phyloP scores from a whole-genome alignment of 1,140 invertebrate species.

The Potamilus streckersoni region DNA sequence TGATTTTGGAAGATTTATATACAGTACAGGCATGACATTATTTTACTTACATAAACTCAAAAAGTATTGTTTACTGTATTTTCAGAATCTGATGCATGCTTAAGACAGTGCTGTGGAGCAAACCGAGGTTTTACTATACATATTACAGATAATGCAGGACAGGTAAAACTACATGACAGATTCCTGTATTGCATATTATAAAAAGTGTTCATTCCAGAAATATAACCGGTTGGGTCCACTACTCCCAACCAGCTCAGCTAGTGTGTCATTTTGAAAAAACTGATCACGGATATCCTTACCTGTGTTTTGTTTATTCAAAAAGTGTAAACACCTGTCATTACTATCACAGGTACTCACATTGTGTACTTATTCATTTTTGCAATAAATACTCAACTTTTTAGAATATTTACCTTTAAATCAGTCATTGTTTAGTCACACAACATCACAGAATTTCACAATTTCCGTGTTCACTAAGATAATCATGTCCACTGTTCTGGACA shows the following conservation, averaged over 20 bases:
- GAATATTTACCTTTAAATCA: too few species aligned
- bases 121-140: slow-evolving; percentile 86
- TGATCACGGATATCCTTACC: background rate
- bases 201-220: background rate
- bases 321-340: background rate
- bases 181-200: background rate
- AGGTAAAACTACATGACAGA: slow-evolving; percentile 69
- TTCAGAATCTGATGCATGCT: slow-evolving; percentile 81
- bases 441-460: background rate
- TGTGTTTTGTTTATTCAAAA: background rate
- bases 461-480: background rate
- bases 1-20: too few species aligned
- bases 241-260: background rate
- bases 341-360: too few species aligned
- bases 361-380: too few species aligned
- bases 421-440: background rate
- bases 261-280: background rate
- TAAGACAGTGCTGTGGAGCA: slow-evolving; percentile 82
- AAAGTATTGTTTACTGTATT: background rate
- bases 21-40: too few species aligned
- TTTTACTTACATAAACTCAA: too few species aligned
- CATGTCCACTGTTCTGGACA: too few species aligned
- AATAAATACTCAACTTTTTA: too few species aligned
- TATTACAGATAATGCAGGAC: slow-evolving; percentile 81
- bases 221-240: background rate